Evolutionary conservation across 2,113 vertebrate genomes (phyloP).

Genomic region (Anser brachyrhynchus): DNA sequence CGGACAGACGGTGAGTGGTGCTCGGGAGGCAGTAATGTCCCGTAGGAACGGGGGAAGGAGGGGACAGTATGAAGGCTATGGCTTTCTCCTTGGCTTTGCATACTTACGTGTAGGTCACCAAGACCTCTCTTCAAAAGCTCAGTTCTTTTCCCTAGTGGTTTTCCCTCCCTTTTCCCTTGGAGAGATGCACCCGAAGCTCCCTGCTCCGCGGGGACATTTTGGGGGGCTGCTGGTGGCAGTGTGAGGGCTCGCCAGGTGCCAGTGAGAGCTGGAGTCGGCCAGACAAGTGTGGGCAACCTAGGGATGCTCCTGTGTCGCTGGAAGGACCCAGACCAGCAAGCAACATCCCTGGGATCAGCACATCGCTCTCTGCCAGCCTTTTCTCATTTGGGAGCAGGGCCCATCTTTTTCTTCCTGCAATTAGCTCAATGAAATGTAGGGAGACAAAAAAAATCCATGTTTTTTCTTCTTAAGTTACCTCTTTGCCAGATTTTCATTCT

Average conservation of each 20-base stretch:
- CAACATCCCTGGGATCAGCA: background rate
- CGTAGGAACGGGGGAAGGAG: background rate
- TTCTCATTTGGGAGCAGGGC: constrained; percentile 55
- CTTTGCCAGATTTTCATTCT: too few species aligned
- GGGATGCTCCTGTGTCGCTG: background rate
- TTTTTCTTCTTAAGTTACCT: constrained; percentile 46
- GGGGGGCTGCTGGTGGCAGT: background rate
- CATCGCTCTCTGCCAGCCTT: constrained; percentile 6
- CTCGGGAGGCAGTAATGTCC: background rate
- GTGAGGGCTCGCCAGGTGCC: background rate
- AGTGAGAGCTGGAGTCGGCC: background rate
- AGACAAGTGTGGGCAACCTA: background rate
- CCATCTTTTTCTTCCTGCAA: constrained; percentile 65
- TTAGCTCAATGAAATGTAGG: constrained; percentile 66
- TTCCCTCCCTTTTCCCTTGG: background rate
- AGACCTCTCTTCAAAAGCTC: background rate
- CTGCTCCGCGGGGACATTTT: background rate
- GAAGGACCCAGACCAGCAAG: background rate
- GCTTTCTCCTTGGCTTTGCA: background rate
- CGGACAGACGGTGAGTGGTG: background rate
- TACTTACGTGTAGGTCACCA: background rate
- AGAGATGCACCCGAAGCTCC: background rate
- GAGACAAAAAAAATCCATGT: constrained; percentile 17
- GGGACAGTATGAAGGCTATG: background rate
- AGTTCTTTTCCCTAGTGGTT: background rate